Evolutionary conservation across 2,113 vertebrate species (phyloP).

Genomic region (Percopsis transmontana): DNA sequence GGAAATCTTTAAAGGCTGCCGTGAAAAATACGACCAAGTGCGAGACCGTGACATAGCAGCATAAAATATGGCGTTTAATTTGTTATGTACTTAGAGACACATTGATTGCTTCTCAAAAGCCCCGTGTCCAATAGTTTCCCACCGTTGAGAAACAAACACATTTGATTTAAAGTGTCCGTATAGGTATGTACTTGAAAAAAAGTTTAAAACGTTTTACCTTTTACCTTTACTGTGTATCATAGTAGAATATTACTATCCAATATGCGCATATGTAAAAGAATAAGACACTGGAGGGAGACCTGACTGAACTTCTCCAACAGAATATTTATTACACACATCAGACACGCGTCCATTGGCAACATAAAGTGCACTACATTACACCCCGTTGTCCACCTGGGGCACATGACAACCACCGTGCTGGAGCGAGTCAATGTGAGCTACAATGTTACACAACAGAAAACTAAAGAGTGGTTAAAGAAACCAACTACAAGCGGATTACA

Average conservation of each 20-base stretch:
- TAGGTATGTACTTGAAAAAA: background rate
- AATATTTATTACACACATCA: constrained; percentile 58
- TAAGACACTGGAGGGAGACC: no score
- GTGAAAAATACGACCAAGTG: background rate
- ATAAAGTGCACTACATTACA: constrained; percentile 29
- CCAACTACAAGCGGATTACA: constrained; percentile 13
- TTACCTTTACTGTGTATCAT: no score
- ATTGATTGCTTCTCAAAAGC: constrained; percentile 21
- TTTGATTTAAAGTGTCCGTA: constrained; percentile 2
- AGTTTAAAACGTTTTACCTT: background rate
- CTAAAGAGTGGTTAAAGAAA: constrained; percentile 15
- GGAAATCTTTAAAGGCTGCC: constrained; percentile 1
- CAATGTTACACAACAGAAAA: constrained; percentile 8
- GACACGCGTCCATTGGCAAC: constrained; percentile 39
- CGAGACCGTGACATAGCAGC: constrained; percentile 21
- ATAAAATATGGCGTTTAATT: constrained; percentile 28
- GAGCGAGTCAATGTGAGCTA: constrained; percentile 33
- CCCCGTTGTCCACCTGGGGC: constrained; percentile 22
- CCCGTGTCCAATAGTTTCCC: constrained; percentile 14
- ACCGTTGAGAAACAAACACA: constrained; percentile 13
- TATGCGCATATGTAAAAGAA: background rate
- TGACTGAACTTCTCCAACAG: constrained; percentile 35
- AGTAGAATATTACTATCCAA: background rate
- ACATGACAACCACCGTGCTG: constrained; percentile 37
- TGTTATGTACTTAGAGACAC: constrained; percentile 8